Conservation (phyloP, 2,888 invertebrate genomes). For the Amiota mariae region DNA sequence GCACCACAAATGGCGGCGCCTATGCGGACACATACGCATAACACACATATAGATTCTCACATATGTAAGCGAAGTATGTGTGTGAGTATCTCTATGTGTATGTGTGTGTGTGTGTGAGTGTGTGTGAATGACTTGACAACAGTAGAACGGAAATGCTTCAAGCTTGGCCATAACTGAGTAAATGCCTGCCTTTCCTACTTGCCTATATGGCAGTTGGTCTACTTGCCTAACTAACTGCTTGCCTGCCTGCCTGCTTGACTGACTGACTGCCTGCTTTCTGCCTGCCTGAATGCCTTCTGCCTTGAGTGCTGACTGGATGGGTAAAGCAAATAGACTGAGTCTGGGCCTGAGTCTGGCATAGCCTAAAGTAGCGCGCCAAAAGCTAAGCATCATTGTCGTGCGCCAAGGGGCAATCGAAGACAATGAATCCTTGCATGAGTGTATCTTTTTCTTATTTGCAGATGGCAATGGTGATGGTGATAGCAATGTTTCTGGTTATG, state of each 20-base stretch:
- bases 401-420: constrained; percentile 30
- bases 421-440: constrained; percentile 26
- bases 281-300: constrained; percentile 35
- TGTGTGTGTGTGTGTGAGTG: constrained; percentile 26
- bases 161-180: constrained; percentile 34
- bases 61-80: neutral
- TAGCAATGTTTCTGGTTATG: too few species aligned
- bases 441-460: neutral
- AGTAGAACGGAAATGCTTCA: constrained; percentile 61
- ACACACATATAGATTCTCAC: neutral
- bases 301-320: neutral
- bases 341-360: neutral
- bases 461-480: constrained; percentile 5
- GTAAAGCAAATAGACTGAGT: neutral
- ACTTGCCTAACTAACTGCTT: neutral
- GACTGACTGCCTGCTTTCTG: constrained; percentile 21
- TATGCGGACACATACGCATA: constrained; percentile 47
- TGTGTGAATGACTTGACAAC: constrained; percentile 59
- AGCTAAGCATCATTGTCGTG: constrained; percentile 10
- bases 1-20: constrained; percentile 58
- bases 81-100: constrained; percentile 42
- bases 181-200: neutral
- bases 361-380: constrained; percentile 12
- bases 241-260: neutral
- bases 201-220: neutral